Evolutionary conservation across 2,113 vertebrate genomes (phyloP), one percentile per base, ranked within the genome.

Genomic region (Xyliphius kryptos): DNA sequence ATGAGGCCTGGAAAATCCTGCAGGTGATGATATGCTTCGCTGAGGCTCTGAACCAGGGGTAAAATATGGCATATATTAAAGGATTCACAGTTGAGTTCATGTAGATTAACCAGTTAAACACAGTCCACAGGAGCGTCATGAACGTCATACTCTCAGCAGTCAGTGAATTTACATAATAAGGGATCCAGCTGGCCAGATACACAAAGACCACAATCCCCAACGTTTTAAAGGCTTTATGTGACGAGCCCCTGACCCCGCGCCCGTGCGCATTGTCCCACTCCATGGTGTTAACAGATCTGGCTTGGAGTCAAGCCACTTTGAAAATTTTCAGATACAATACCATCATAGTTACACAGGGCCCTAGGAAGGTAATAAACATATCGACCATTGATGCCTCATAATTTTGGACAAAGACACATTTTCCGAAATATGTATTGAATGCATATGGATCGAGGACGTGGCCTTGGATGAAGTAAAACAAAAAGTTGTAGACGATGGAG

Each of bases 401-500:
- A 12, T 1, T 44, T 6, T 63, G n/a, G 11, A 43, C n/a, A 7
- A 68, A 5, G 1, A 63, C 11, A 36, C 70, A 72, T 17, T 59
- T 36, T 9, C 70, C 65, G 47, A 54, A 8, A 20, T 65, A 72
- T n/a, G 26, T 20, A 38, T 4, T 56, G 9, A 41, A 59, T 2
- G 11, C 38, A 13, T 63, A 37, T 2, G 60, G 63, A 36, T 46
- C 3, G 12, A 63, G 41, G 1, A 72, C 41, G 14, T 38, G 20
- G 3, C 61, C 65, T 36, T 22, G 16, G 2, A 64, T 48, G 1
- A 58, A 1, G 48, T 50, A 64, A 40, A 72, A 54, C 4, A 36
- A 55, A n/a, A 9, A 41, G 11, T 26, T 19, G 15, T 80, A 78
- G 9, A 81, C 13, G 0, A 79, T 1, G 0, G 75, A 73, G 43